A percentile compares a stretch with the other conserved stretches of the same genome.
Conservation (phyloP, 2,113 vertebrate genomes). For the Epinephelus fuscoguttatus region DNA sequence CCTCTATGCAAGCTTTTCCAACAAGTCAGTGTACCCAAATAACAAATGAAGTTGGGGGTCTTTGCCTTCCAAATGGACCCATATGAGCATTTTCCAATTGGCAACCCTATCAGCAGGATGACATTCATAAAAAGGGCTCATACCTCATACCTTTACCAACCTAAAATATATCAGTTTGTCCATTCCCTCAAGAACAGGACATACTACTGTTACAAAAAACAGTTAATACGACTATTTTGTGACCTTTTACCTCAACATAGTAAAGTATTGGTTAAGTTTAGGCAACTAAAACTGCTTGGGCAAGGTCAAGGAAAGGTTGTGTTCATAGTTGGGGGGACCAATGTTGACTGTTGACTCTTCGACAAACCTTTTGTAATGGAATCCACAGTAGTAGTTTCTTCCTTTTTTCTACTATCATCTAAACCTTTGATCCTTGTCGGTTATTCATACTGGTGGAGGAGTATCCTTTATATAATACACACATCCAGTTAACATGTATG, state of each 20-base stretch:
- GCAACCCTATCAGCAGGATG: no score
- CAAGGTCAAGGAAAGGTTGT: background rate
- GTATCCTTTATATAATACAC: background rate
- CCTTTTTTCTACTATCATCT: background rate
- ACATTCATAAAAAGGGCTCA: background rate
- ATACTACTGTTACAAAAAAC: background rate
- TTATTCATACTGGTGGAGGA: background rate
- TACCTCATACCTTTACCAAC: no score
- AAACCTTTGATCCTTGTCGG: background rate
- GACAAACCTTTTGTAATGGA: background rate
- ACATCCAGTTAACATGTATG: constrained; percentile 16
- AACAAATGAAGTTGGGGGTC: background rate
- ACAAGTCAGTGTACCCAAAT: background rate
- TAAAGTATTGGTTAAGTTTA: background rate
- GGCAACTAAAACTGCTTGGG: background rate
- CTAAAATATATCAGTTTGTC: background rate
- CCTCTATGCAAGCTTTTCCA: background rate
- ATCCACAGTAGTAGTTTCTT: background rate
- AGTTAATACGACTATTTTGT: background rate
- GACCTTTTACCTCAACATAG: background rate
- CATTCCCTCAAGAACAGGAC: background rate
- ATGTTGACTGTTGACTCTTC: background rate
- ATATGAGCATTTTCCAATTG: background rate
- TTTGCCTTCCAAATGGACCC: background rate
- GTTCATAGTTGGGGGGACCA: background rate